Evolutionary conservation across 2,888 invertebrate genomes (phyloP).

Genomic region (Drosophila neonasuta): DNA sequence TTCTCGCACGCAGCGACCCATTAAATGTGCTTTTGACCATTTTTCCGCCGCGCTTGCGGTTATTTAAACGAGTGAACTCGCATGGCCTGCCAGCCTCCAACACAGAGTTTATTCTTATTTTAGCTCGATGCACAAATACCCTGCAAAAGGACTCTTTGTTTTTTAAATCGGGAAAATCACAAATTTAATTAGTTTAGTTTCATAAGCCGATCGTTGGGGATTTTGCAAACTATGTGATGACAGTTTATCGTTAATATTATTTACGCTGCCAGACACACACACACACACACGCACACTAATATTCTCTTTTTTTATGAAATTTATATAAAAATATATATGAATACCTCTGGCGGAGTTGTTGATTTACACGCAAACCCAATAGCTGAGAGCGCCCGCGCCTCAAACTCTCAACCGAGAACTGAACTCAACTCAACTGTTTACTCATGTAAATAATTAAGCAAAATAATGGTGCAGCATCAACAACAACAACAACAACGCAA

Average conservation of each 20-base stretch:
- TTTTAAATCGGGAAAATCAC: not conserved
- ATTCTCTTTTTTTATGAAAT: not conserved
- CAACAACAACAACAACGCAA: conserved; percentile 29
- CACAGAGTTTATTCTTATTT: not conserved
- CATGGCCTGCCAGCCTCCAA: conserved; percentile 9
- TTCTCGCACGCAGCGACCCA: conserved; percentile 48
- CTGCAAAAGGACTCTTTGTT: not conserved
- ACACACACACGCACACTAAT: not conserved
- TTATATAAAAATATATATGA: conserved; percentile 1
- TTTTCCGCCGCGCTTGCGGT: conserved; percentile 68
- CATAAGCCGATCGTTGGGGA: conserved; percentile 1
- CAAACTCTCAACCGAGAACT: conserved; percentile 6
- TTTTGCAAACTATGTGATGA: not conserved
- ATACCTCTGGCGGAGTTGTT: conserved; percentile 20
- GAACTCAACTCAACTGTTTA: conserved; percentile 58
- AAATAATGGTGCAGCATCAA: conserved; percentile 72
- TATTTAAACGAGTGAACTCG: conserved; percentile 57
- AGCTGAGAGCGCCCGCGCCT: conserved; percentile 1
- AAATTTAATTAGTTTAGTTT: conserved; percentile 3
- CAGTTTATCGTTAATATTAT: not conserved
- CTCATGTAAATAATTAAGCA: conserved; percentile 75
- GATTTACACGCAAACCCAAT: conserved; percentile 50
- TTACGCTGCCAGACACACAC: not conserved
- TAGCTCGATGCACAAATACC: conserved; percentile 5
- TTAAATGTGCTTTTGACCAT: conserved; percentile 65